phyloP scores from a whole-genome alignment of 2,113 vertebrate species.

The Dipodomys ordii region DNA sequence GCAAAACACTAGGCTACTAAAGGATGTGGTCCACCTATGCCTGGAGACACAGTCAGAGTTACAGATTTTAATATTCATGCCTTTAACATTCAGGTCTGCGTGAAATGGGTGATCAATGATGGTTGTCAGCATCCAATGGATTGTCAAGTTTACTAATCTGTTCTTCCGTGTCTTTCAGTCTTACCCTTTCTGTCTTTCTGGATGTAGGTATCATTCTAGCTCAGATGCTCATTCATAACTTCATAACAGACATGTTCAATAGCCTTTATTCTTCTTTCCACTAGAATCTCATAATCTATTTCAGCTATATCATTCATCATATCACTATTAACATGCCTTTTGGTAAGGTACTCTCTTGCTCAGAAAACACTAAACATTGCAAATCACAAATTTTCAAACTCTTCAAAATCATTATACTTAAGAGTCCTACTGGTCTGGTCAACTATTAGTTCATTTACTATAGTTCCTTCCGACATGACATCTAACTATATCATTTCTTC shows the following conservation, averaged over 20 bases:
- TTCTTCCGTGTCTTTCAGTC: not conserved
- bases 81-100: not conserved
- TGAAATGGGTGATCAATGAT: not conserved
- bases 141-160: not conserved
- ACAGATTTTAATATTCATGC: not conserved
- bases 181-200: not conserved
- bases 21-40: not conserved
- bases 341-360: not conserved
- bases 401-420: not conserved
- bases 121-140: not conserved
- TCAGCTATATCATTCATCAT: not conserved
- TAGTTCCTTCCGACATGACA: not conserved
- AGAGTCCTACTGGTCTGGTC: not conserved
- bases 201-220: not conserved
- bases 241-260: not conserved
- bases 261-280: not conserved
- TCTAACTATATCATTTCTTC: constrained; percentile 12
- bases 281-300: not conserved
- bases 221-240: not conserved
- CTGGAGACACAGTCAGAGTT: not conserved
- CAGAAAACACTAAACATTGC: not conserved
- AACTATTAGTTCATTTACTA: not conserved
- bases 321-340: not conserved
- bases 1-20: not conserved
- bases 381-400: not conserved